Percentiles rank a stretch among this genome's conserved stretches.
Conservation (phyloP, 2,888 invertebrate species). For the Caenorhabditis japonica region DNA sequence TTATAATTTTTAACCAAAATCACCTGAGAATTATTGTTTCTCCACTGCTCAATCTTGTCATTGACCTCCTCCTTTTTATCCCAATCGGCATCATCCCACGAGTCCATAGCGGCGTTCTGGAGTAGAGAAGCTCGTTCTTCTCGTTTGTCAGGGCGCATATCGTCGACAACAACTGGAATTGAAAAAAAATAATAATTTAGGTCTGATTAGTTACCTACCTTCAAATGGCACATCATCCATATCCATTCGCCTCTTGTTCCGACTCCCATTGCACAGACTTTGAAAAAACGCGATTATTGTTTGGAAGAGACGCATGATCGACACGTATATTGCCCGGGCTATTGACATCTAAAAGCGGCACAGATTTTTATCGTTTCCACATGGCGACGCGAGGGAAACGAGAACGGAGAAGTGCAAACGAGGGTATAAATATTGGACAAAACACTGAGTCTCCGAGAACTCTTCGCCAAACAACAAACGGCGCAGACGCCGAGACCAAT, state of each 20-base stretch:
- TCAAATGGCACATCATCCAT: conserved; percentile 53
- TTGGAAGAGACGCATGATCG: conserved; percentile 49
- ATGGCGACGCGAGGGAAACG: conserved; percentile 5
- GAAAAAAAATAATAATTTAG: no score
- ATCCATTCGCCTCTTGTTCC: conserved; percentile 44
- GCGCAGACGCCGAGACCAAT: conserved; percentile 17
- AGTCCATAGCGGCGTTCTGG: conserved; percentile 42
- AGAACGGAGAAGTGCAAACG: conserved; percentile 17
- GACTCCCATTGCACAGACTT: conserved; percentile 40
- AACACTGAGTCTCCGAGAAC: conserved; percentile 31
- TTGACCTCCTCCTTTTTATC: conserved; percentile 63
- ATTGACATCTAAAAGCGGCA: conserved; percentile 50
- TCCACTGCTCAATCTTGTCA: conserved; percentile 74
- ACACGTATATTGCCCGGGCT: conserved; percentile 47
- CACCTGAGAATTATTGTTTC: conserved; percentile 45
- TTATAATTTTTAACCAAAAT: not conserved
- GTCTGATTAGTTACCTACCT: no score
- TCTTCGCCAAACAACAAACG: conserved; percentile 5
- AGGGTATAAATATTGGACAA: conserved; percentile 34
- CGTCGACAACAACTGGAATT: conserved; percentile 52
- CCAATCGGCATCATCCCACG: conserved; percentile 68
- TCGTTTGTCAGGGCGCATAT: conserved; percentile 5
- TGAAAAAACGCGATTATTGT: conserved; percentile 39
- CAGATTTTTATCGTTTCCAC: conserved; percentile 48
- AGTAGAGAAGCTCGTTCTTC: conserved; percentile 50